These are phyloP conservation scores for Cyanoderma ruficeps DNA, from an alignment of 2,113 vertebrate genomes.

Conservation along the genomic window DNA sequence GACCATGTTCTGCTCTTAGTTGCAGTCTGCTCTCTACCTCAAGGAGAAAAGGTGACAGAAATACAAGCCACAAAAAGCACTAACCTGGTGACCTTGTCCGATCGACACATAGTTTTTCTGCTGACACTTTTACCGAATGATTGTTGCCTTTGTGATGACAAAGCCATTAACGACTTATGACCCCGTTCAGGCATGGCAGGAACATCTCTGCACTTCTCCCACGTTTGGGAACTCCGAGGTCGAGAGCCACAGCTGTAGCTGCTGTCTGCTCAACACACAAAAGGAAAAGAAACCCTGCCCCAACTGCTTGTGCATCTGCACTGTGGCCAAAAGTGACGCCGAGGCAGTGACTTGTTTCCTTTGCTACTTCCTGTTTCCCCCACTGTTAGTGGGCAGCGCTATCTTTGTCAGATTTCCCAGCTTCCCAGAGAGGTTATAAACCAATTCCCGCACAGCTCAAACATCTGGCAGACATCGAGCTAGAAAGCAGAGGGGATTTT, in stretches of 20 bases:
- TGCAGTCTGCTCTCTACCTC: background rate
- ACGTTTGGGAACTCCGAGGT: accelerated
- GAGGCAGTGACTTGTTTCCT: conserved; percentile 66
- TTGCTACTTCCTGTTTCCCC: conserved; percentile 63
- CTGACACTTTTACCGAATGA: background rate
- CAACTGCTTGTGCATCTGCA: background rate
- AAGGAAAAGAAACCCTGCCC: background rate
- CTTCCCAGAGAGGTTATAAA: background rate
- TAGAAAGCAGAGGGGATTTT: background rate
- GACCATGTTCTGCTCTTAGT: background rate
- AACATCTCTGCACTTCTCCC: background rate
- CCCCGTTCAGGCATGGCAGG: conserved; percentile 21
- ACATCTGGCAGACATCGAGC: background rate
- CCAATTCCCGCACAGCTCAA: background rate
- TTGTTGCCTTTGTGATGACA: conserved; percentile 35
- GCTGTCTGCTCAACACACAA: background rate
- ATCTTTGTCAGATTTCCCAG: conserved; percentile 45
- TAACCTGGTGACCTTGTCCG: conserved; percentile 31
- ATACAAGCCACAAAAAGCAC: background rate
- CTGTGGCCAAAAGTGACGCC: background rate
- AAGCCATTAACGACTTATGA: conserved; percentile 33
- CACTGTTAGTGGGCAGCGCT: background rate
- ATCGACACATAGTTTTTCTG: conserved; percentile 56
- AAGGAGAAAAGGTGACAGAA: background rate
- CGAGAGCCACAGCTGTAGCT: background rate